A percentile compares a stretch with the other conserved stretches of the same genome.
Evolutionary conservation across 2,888 invertebrate species (phyloP).

Genomic region (Tachystola acroxantha): DNA sequence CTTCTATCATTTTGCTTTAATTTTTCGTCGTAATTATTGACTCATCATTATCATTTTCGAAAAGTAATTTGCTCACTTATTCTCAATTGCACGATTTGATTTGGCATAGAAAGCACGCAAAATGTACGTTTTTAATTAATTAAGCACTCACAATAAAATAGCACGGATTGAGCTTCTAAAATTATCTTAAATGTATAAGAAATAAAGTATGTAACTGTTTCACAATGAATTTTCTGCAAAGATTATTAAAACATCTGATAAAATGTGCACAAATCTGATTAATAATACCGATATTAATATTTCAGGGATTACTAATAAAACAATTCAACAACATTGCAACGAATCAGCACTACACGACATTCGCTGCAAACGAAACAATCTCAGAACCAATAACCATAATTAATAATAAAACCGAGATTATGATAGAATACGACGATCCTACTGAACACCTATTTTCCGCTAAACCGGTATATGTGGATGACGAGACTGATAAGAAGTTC

Average conservation of each 20-base stretch:
- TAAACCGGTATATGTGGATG: slow-evolving; percentile 49
- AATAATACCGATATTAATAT: slow-evolving; percentile 23
- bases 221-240: background rate
- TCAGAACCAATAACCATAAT: slow-evolving; percentile 39
- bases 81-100: slow-evolving; percentile 10
- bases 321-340: slow-evolving; percentile 67
- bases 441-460: slow-evolving; percentile 52
- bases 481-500: slow-evolving; percentile 59
- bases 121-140: background rate
- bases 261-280: background rate
- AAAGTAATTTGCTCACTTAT: background rate
- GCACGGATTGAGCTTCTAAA: background rate
- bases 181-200: background rate
- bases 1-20: slow-evolving; percentile 4
- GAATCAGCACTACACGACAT: slow-evolving; percentile 58
- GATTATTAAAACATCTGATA: background rate
- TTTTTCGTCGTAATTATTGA: background rate
- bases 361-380: slow-evolving; percentile 40
- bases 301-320: slow-evolving; percentile 72
- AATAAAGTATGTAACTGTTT: background rate
- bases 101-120: slow-evolving; percentile 6
- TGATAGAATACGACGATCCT: slow-evolving; percentile 63
- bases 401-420: slow-evolving; percentile 45
- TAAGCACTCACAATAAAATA: background rate
- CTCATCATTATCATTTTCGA: background rate